phyloP scores from a whole-genome alignment of 1,140 invertebrate species.

The Neotoxoptera formosana region DNA sequence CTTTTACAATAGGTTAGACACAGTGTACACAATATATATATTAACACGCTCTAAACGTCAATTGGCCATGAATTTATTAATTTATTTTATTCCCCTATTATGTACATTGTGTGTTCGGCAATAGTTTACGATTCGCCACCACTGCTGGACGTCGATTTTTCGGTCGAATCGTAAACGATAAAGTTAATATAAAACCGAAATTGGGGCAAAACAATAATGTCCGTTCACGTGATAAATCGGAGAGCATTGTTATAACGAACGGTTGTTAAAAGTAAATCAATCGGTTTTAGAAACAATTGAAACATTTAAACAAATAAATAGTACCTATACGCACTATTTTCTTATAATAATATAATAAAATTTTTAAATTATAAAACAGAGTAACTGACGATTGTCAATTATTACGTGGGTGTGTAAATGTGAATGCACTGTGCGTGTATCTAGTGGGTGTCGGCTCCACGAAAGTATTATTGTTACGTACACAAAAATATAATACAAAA shows the following conservation, averaged over 20 bases:
- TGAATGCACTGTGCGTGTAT: too few relatives aligned
- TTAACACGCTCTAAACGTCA: conserved; percentile 38
- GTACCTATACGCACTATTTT: too few relatives aligned
- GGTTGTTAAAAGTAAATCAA: conserved; percentile 40
- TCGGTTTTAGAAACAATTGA: conserved; percentile 1
- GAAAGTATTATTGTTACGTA: too few relatives aligned
- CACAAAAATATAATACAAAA: too few relatives aligned
- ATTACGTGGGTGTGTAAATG: too few relatives aligned
- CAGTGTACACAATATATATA: background rate
- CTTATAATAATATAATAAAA: too few relatives aligned
- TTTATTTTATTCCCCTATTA: conserved; percentile 9
- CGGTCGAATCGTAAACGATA: conserved; percentile 14
- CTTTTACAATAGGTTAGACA: conserved; percentile 39
- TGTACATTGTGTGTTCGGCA: conserved; percentile 34
- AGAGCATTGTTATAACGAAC: conserved; percentile 19
- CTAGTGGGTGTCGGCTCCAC: too few relatives aligned
- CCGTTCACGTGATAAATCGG: conserved; percentile 22
- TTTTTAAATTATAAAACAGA: too few relatives aligned
- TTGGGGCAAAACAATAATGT: conserved; percentile 32
- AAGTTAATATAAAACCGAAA: background rate
- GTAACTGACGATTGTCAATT: too few relatives aligned
- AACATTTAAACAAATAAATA: background rate
- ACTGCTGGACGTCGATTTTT: background rate
- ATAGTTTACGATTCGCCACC: conserved; percentile 23
- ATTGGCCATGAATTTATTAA: conserved; percentile 56